Percentiles rank a stretch among this genome's conserved stretches.
Evolutionary conservation across 2,888 invertebrate genomes (phyloP).

Genomic region (Mantis religiosa): DNA sequence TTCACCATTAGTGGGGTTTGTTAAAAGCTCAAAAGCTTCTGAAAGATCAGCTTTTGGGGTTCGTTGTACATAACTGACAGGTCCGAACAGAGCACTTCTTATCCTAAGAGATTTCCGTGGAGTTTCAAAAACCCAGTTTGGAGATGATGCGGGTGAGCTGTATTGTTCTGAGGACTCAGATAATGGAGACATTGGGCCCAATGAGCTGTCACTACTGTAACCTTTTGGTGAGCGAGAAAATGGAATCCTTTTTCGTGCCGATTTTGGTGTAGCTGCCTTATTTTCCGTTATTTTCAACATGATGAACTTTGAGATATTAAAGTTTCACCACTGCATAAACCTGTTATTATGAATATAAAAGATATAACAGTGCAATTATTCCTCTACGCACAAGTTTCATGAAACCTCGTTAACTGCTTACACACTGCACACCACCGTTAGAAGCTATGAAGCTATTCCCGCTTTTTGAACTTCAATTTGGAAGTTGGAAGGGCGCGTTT

Average conservation of each 20-base stretch:
- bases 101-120: constrained; percentile 34
- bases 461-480: no score
- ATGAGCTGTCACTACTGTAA: not conserved
- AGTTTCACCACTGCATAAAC: not conserved
- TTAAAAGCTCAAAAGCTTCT: not conserved
- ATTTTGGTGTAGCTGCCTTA: not conserved
- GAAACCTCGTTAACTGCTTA: no score
- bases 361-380: no score
- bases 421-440: no score
- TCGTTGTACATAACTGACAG: not conserved
- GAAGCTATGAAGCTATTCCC: no score
- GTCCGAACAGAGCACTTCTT: constrained; percentile 34
- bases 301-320: not conserved
- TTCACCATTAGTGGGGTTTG: not conserved
- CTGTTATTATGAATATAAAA: no score
- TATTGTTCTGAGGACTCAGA: constrained; percentile 47
- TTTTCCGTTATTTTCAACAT: not conserved
- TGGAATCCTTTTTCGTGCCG: constrained; percentile 14
- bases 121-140: constrained; percentile 32
- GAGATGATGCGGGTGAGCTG: constrained; percentile 20
- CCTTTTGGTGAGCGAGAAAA: constrained; percentile 1
- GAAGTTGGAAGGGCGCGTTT: no score
- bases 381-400: no score
- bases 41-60: not conserved
- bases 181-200: constrained; percentile 35